Conservation (phyloP, 64 coral and sea anemone species). For the Acropora yongei region DNA sequence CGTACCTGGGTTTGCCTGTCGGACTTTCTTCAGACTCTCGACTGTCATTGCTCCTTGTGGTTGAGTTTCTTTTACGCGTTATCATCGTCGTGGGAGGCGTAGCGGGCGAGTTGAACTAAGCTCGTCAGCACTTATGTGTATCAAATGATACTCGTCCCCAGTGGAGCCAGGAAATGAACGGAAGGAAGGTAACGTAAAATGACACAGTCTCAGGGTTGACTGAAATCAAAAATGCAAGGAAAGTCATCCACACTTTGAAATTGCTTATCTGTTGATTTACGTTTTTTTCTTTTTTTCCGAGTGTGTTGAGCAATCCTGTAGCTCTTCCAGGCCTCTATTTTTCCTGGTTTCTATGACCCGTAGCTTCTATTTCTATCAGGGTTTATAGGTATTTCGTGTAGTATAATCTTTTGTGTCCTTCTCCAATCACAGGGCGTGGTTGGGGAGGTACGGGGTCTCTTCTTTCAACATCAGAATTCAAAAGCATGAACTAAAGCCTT, state of each 20-base stretch:
- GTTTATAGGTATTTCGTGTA: too few species aligned
- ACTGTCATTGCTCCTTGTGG: constrained; percentile 6
- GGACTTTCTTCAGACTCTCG: constrained; percentile 11
- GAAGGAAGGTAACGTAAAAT: not conserved
- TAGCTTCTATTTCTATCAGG: too few species aligned
- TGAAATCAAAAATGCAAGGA: not conserved
- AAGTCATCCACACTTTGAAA: not conserved
- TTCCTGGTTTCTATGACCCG: too few species aligned
- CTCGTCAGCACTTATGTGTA: constrained; percentile 30
- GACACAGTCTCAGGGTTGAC: not conserved
- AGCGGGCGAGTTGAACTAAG: not conserved
- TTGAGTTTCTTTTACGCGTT: constrained; percentile 36
- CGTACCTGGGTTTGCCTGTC: not conserved
- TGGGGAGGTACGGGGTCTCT: too few species aligned
- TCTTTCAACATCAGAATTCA: too few species aligned
- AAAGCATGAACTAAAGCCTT: too few species aligned
- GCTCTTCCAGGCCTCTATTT: too few species aligned
- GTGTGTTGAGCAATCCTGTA: too few species aligned
- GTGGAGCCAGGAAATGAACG: not conserved
- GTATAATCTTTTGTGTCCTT: too few species aligned
- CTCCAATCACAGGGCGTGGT: too few species aligned
- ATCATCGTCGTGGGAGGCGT: constrained; percentile 19
- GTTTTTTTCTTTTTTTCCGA: too few species aligned
- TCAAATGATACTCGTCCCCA: constrained; percentile 23
- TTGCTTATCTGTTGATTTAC: too few species aligned